These are phyloP conservation scores for Pampusana beccarii DNA, from an alignment of 2,113 vertebrate species.

Conservation along the genomic window DNA sequence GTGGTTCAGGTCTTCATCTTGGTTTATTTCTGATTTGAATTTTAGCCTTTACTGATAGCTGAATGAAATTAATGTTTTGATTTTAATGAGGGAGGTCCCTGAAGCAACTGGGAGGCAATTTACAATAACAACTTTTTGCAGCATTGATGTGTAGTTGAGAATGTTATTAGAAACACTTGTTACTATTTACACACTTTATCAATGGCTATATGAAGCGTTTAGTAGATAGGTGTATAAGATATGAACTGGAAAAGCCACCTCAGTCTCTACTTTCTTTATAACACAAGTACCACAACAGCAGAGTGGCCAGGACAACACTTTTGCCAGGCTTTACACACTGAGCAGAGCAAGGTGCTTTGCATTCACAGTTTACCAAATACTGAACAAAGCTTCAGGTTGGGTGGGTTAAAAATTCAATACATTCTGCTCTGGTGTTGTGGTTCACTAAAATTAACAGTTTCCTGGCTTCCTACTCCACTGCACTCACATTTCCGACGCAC, in stretches of 20 bases:
- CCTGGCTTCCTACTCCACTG: neutral
- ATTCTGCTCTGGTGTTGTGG: neutral
- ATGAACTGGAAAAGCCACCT: neutral
- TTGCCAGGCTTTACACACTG: neutral
- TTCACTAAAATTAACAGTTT: neutral
- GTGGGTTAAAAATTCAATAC: neutral
- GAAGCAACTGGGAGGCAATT: neutral
- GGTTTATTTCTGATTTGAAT: neutral
- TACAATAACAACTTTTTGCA: neutral
- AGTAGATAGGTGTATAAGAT: neutral
- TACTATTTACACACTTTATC: neutral
- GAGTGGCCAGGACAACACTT: neutral
- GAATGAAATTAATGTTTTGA: neutral
- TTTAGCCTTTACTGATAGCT: neutral
- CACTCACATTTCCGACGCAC: neutral
- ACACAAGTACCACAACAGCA: neutral
- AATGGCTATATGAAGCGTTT: neutral
- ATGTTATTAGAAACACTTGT: neutral
- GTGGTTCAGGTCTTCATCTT: neutral
- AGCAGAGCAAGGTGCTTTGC: neutral
- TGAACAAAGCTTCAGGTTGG: neutral
- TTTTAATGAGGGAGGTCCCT: neutral
- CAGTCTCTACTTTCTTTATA: neutral
- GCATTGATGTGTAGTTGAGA: fast-evolving
- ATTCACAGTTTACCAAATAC: neutral